These are phyloP conservation scores for Chiloscyllium punctatum DNA, from an alignment of 2,797 vertebrate species.

Conservation along the genomic window DNA sequence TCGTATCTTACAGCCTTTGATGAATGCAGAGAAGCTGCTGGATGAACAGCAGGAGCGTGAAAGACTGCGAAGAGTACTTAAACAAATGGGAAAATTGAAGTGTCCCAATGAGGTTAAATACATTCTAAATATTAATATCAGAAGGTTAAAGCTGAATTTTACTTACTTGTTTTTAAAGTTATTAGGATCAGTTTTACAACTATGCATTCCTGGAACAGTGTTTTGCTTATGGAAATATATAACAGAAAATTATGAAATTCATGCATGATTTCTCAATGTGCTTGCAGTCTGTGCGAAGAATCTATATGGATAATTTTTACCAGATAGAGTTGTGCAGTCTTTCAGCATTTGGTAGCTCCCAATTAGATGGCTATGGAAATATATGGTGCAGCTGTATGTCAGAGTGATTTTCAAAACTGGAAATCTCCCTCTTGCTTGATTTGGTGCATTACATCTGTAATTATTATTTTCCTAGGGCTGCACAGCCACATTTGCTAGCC, in stretches of 20 bases:
- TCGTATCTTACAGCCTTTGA: slow-evolving; percentile 53
- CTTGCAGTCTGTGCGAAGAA: background rate
- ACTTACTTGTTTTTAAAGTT: background rate
- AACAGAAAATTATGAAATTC: background rate
- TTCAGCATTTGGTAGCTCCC: background rate
- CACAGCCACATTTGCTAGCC: slow-evolving; percentile 83
- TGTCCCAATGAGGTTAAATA: slow-evolving; percentile 80
- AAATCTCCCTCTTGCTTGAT: too few species aligned
- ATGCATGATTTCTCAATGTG: background rate
- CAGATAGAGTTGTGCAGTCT: background rate
- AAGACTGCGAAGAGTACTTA: slow-evolving; percentile 81
- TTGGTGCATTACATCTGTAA: background rate
- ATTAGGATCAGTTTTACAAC: background rate
- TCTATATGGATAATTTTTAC: background rate
- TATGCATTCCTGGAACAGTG: background rate
- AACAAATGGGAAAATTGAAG: slow-evolving; percentile 94
- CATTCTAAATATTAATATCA: background rate
- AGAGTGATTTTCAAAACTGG: background rate
- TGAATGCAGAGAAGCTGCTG: slow-evolving; percentile 66
- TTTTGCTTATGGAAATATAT: background rate
- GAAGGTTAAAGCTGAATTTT: slow-evolving; percentile 19
- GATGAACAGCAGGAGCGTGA: slow-evolving; percentile 84
- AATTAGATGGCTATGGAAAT: slow-evolving; percentile 1
- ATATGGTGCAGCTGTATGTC: background rate
- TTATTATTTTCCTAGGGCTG: slow-evolving; percentile 64